Evolutionary conservation across 2,113 vertebrate species (phyloP), one percentile per base, ranked within the genome.

Genomic region (Dermatemys mawii): DNA sequence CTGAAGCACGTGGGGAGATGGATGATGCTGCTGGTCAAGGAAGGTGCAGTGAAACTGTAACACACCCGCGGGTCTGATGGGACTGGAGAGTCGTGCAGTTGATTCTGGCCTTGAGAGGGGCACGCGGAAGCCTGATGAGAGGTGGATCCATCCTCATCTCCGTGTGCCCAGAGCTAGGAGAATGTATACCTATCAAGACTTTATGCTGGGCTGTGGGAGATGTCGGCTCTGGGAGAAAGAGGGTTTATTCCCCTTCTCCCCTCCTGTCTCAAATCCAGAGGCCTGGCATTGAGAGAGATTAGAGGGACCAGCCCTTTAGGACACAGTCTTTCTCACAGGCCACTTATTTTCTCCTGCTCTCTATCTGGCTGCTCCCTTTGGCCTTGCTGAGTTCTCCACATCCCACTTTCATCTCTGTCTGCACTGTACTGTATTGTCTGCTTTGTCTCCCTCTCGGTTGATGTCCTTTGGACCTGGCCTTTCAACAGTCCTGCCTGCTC

Each of bases 131-230:
- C 32, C 48, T 29, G 32, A 35, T 0, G 5, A 27, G 8, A n/a
- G 51, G 17, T 12, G 1, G 14, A 32, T 48, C 4, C 2, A 5
- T 41, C 57, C 4, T 2, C 3, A 2, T 1, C 1, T 44, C 75
- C 8, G 11, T 19, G 49, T 21, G 22, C 22, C 79, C 21, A 27
- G 79, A 22, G 35, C 11, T 44, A 50, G 22, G 38, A 29, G 7
- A 83, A 70, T 2, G 38, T 38, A 22, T 38, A 38, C 8, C 1
- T 38, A 38, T 17, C 19, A 38, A 35, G 63, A 8, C n/a, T 1
- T 38, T 70, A 16, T 63, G 32, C 60, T 7, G 16, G 60, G 14
- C 60, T 63, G 63, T 13, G 8, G 63, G 27, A 35, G 26, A 26
- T 6, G 26, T 35, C 9, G 24, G 24, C 44, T 76, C 3, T 70